Evolutionary conservation across 1,140 invertebrate genomes (phyloP).

Genomic region (Microplitis mediator): DNA sequence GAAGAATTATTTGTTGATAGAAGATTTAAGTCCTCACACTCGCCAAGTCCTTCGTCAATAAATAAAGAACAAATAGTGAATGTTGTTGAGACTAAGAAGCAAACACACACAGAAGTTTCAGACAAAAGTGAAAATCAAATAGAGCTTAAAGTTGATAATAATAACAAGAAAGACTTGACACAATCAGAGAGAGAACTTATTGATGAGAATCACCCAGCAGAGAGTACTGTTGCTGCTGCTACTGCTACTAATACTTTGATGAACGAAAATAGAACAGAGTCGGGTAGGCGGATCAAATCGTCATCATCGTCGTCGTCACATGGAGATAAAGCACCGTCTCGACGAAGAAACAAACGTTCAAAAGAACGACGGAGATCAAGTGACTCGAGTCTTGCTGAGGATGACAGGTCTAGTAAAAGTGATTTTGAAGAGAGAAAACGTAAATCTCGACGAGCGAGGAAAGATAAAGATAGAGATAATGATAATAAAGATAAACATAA

Average conservation of each 20-base stretch:
- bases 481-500: slow-evolving; percentile 20
- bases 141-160: too few species aligned
- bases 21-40: not conserved
- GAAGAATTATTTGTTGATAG: slow-evolving; percentile 31
- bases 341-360: slow-evolving; percentile 14
- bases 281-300: slow-evolving; percentile 2
- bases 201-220: not conserved
- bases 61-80: not conserved
- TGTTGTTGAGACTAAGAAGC: not conserved
- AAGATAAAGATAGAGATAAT: not conserved
- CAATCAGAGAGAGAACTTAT: too few species aligned
- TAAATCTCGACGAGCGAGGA: slow-evolving; percentile 9
- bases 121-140: too few species aligned
- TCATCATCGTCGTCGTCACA: not conserved
- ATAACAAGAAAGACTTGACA: too few species aligned
- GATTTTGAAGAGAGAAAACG: slow-evolving; percentile 9
- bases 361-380: slow-evolving; percentile 8
- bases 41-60: not conserved
- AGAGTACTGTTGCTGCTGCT: not conserved
- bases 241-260: not conserved
- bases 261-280: slow-evolving; percentile 25
- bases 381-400: slow-evolving; percentile 18
- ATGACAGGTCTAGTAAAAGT: slow-evolving; percentile 21
- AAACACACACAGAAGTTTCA: too few species aligned
- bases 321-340: not conserved